Evolutionary conservation across 2,113 vertebrate species (phyloP).

Genomic region (Nesospiza acunhae): DNA sequence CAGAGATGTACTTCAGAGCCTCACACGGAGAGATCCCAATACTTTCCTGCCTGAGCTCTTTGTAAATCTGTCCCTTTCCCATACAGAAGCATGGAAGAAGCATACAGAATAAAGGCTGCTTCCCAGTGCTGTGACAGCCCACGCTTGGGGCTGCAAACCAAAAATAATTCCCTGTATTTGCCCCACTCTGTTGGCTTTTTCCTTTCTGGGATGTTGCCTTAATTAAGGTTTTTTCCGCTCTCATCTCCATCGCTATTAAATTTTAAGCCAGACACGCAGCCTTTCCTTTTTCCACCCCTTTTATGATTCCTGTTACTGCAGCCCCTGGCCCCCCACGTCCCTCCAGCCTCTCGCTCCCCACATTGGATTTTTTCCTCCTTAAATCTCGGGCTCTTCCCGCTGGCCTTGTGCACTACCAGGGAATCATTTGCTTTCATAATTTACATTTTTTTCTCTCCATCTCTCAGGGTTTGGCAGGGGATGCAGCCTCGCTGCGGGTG

Average conservation of each 20-base stretch:
- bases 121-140: constrained; percentile 19
- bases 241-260: constrained; percentile 42
- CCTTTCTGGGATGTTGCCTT: neutral
- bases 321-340: neutral
- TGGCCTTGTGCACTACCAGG: constrained; percentile 48
- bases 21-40: neutral
- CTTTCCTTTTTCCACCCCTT: constrained; percentile 2
- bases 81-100: constrained; percentile 38
- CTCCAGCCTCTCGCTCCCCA: constrained; percentile 5
- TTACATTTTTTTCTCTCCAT: constrained; percentile 69
- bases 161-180: constrained; percentile 13
- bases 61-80: constrained; percentile 37
- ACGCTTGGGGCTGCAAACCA: neutral
- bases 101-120: constrained; percentile 37
- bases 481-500: neutral
- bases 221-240: constrained; percentile 44
- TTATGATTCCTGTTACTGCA: neutral
- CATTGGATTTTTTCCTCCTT: neutral
- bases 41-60: constrained; percentile 5
- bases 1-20: neutral
- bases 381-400: constrained; percentile 52
- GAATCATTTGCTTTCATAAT: constrained; percentile 73
- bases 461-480: constrained; percentile 7
- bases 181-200: constrained; percentile 6
- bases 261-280: constrained; percentile 45